Evolutionary conservation across 1,140 invertebrate species (phyloP).

Genomic region (Bombus waltoni): DNA sequence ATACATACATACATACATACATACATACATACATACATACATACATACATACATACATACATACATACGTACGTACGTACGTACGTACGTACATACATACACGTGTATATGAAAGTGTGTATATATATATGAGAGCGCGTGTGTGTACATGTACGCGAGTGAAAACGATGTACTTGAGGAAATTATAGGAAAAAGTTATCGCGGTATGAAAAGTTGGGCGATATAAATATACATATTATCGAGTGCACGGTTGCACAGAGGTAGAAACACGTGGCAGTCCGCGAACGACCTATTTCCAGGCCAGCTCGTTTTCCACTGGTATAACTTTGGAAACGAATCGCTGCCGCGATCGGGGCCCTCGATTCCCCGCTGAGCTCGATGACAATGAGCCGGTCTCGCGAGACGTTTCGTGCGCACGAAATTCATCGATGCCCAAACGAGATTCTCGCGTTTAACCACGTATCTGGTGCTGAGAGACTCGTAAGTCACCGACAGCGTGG

Average conservation of each 20-base stretch:
- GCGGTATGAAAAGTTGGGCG: background rate
- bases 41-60: no score
- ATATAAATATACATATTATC: constrained; percentile 20
- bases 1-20: no score
- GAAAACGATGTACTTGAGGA: background rate
- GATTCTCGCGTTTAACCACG: background rate
- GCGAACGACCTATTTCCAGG: constrained; percentile 7
- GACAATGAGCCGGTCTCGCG: background rate
- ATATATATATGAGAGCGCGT: no score
- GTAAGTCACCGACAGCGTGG: no score
- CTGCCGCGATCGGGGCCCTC: background rate
- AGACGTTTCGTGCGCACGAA: background rate
- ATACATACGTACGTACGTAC: no score
- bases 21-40: background rate
- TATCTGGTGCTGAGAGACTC: background rate
- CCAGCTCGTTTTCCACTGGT: background rate
- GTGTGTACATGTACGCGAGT: background rate
- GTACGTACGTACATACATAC: no score
- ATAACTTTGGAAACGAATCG: background rate
- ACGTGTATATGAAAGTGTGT: no score
- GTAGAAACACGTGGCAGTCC: constrained; percentile 13
- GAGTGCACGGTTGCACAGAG: background rate
- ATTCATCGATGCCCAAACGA: background rate
- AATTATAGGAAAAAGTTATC: background rate
- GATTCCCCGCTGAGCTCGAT: no score